phyloP scores from a whole-genome alignment of 2,797 vertebrate genomes.

The Megalops cyprinoides region DNA sequence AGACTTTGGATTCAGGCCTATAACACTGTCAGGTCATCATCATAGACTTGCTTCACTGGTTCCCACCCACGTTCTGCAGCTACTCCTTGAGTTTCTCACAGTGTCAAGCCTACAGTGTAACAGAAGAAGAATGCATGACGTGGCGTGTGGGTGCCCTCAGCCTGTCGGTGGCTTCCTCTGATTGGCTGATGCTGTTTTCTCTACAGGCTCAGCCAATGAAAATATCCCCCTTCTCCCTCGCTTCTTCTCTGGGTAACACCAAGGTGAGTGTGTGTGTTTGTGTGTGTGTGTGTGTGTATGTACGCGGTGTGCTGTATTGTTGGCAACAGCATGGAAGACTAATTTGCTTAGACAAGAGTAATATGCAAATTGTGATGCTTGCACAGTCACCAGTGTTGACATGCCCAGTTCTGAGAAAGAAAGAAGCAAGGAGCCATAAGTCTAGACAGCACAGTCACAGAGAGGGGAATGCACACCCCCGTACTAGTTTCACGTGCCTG shows the following conservation, averaged over 20 bases:
- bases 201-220: slow-evolving; percentile 84
- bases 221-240: slow-evolving; percentile 80
- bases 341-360: slow-evolving; percentile 37
- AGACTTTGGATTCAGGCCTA: too few species aligned
- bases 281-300: neutral
- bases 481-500: too few species aligned
- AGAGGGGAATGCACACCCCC: neutral
- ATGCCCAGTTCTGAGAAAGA: neutral
- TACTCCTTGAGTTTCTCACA: too few species aligned
- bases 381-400: neutral
- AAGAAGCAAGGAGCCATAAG: neutral
- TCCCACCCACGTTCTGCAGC: too few species aligned
- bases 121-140: neutral
- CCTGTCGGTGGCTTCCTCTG: too few species aligned
- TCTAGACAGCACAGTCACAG: neutral
- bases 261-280: slow-evolving; percentile 71
- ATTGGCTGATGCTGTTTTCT: slow-evolving; percentile 30
- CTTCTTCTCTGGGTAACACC: slow-evolving; percentile 77
- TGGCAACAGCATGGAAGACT: neutral
- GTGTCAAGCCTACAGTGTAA: neutral
- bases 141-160: neutral
- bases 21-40: neutral
- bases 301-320: neutral
- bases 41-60: neutral
- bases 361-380: slow-evolving; percentile 23